Percentiles rank a stretch among this genome's conserved stretches.
Conservation (phyloP, 2,113 vertebrate species). For the Cairina moschata region DNA sequence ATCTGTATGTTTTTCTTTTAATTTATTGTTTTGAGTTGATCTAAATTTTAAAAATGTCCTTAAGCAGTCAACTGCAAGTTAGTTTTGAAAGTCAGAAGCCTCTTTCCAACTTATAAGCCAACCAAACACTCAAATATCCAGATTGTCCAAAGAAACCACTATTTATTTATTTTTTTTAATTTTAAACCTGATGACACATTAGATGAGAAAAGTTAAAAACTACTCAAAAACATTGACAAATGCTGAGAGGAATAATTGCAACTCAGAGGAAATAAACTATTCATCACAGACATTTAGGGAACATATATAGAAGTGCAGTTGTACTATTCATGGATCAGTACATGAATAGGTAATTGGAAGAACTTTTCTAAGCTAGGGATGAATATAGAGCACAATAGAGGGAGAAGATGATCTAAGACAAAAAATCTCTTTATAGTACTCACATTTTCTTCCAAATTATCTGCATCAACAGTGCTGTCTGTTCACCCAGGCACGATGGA, state of each 20-base stretch:
- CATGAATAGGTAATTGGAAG: constrained; percentile 48
- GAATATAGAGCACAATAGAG: constrained; percentile 5
- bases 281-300: constrained; percentile 50
- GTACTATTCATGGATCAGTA: constrained; percentile 18
- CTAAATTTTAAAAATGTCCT: background rate
- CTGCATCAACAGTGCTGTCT: background rate
- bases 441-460: background rate
- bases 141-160: background rate
- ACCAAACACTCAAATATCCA: background rate
- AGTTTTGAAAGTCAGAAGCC: background rate
- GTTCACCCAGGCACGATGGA: background rate
- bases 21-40: background rate
- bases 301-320: constrained; percentile 39
- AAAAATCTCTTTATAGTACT: background rate
- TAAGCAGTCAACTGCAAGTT: background rate
- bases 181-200: background rate
- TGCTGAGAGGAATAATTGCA: constrained; percentile 26
- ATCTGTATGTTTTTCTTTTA: background rate
- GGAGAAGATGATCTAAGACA: background rate
- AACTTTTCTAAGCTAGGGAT: constrained; percentile 10
- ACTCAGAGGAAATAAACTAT: constrained; percentile 42
- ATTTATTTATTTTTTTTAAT: background rate
- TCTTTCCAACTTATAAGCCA: background rate
- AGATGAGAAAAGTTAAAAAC: background rate
- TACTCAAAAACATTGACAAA: constrained; percentile 13